A percentile compares a stretch with the other conserved stretches of the same genome.
phyloP scores from a whole-genome alignment of 2,797 vertebrate species.

The Acanthurus tractus region DNA sequence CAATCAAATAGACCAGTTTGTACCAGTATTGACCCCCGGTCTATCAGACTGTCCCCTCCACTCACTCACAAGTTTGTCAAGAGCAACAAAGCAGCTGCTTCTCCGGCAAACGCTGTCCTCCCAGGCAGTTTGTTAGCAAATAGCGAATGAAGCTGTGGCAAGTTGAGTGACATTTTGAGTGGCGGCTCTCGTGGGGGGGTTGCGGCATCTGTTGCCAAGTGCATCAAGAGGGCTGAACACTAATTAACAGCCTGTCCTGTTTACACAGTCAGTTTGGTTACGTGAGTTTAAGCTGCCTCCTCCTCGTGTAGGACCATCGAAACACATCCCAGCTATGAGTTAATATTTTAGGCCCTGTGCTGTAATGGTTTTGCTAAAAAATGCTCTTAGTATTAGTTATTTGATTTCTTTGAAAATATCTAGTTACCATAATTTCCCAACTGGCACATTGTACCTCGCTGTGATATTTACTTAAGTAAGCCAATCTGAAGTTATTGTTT shows the following conservation, averaged over 20 bases:
- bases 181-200: slow-evolving; percentile 51
- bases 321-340: slow-evolving; percentile 1
- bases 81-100: slow-evolving; percentile 47
- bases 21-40: slow-evolving; percentile 26
- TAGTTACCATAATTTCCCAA: neutral
- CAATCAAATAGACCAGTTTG: neutral
- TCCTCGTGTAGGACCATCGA: slow-evolving; percentile 6
- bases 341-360: no score
- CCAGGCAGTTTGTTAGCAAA: slow-evolving; percentile 63
- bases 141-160: slow-evolving; percentile 51
- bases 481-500: neutral
- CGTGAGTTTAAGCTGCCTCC: slow-evolving; percentile 30
- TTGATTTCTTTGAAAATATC: neutral
- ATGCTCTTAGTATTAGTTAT: neutral
- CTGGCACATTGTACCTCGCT: neutral
- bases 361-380: neutral
- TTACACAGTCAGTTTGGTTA: slow-evolving; percentile 56
- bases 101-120: slow-evolving; percentile 26
- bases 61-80: slow-evolving; percentile 17
- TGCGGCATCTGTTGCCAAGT: slow-evolving; percentile 64
- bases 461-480: neutral
- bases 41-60: slow-evolving; percentile 2
- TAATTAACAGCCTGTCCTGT: slow-evolving; percentile 72
- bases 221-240: slow-evolving; percentile 55
- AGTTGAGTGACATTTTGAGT: slow-evolving; percentile 65